A percentile compares a stretch with the other conserved stretches of the same genome.
Evolutionary conservation across 2,113 vertebrate genomes (phyloP).

Genomic region (Microtus oregoni): DNA sequence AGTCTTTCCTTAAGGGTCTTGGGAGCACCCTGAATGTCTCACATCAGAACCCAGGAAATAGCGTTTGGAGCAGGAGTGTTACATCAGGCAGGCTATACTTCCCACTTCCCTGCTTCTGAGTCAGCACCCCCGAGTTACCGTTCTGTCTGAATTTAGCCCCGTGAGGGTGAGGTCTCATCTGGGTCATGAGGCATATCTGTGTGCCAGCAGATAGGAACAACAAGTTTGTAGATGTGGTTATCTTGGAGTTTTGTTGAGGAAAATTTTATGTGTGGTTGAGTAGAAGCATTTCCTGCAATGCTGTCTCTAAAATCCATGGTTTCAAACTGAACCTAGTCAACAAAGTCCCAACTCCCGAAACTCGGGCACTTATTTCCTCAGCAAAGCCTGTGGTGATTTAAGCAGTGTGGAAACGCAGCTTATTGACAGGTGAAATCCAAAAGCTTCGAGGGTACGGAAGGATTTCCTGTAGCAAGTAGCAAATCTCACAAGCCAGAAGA

Average conservation of each 20-base stretch:
- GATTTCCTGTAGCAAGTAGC: neutral
- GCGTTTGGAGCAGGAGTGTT: neutral
- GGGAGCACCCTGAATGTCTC: neutral
- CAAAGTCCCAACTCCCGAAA: neutral
- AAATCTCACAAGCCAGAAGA: neutral
- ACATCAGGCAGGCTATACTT: neutral
- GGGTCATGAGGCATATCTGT: neutral
- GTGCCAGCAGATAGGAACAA: neutral
- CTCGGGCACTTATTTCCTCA: neutral
- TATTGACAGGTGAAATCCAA: neutral
- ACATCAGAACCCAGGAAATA: neutral
- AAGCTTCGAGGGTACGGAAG: neutral
- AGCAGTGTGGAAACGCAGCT: neutral
- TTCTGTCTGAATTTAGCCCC: neutral
- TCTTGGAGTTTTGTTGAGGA: slow-evolving; percentile 1
- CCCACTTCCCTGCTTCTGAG: neutral
- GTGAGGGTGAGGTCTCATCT: neutral
- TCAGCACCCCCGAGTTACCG: neutral
- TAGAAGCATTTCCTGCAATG: neutral
- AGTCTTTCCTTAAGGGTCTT: neutral
- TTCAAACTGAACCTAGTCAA: neutral
- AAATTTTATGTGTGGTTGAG: neutral
- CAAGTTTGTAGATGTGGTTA: neutral
- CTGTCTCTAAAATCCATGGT: neutral
- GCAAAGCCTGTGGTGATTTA: neutral